Evolutionary conservation across 2,113 vertebrate genomes (phyloP).

Genomic region (Ondatra zibethicus): DNA sequence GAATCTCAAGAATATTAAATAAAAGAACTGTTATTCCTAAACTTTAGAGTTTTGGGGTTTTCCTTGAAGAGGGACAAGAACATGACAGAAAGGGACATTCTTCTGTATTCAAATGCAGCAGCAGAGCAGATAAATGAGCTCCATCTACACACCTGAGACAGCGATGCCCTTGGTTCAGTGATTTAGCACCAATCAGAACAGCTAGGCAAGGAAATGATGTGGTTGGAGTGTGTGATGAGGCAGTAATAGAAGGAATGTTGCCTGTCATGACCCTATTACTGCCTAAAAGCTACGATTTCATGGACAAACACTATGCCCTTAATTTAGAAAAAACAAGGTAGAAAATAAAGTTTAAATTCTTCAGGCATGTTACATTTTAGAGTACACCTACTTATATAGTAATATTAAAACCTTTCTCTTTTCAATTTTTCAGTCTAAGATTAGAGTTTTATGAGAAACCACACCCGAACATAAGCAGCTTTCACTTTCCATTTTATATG

Average conservation of each 20-base stretch:
- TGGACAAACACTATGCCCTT: background rate
- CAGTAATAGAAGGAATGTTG: conserved; percentile 21
- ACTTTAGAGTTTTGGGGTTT: background rate
- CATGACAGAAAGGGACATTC: background rate
- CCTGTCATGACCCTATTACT: background rate
- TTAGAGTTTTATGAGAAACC: background rate
- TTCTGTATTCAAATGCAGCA: background rate
- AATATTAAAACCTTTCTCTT: background rate
- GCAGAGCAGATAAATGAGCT: background rate
- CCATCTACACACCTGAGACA: conserved; percentile 2
- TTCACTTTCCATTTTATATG: background rate
- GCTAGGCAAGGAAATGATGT: conserved; percentile 36
- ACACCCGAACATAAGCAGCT: background rate
- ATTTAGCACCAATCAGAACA: conserved; percentile 51
- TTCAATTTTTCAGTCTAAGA: conserved; percentile 19
- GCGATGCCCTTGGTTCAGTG: conserved; percentile 33
- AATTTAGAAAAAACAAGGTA: background rate
- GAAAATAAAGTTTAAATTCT: background rate
- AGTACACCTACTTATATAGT: background rate
- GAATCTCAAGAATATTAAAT: conserved; percentile 4
- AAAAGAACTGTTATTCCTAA: conserved; percentile 25
- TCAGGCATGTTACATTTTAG: background rate
- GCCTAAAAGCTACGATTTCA: conserved; percentile 39
- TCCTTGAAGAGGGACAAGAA: background rate
- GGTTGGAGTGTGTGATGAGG: conserved; percentile 3